Percentiles rank a stretch among this genome's conserved stretches.
Conservation (phyloP, 2,888 invertebrate species). For the Coelopa pilipes region DNA sequence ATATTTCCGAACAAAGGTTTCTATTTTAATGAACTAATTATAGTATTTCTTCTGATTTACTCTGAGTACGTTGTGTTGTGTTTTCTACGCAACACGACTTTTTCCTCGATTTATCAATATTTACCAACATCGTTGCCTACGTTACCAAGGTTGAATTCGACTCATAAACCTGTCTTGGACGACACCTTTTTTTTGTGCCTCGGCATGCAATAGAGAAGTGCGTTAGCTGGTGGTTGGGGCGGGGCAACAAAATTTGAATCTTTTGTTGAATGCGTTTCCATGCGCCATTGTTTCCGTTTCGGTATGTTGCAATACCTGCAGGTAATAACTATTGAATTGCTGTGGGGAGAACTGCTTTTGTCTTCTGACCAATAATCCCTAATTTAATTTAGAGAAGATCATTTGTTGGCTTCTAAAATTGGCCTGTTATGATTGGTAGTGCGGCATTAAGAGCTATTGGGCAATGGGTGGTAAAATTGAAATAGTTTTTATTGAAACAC, state of each 20-base stretch:
- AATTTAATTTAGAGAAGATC: background rate
- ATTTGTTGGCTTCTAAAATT: too few relatives aligned
- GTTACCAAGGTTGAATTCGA: constrained; percentile 50
- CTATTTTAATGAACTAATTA: background rate
- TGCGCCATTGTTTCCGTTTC: background rate
- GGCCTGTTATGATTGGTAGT: too few relatives aligned
- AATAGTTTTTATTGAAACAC: too few relatives aligned
- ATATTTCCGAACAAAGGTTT: background rate
- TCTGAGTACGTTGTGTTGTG: background rate
- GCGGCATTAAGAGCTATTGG: too few relatives aligned
- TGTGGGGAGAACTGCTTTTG: background rate
- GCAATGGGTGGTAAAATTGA: too few relatives aligned
- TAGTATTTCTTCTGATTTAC: background rate
- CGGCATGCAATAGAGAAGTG: constrained; percentile 6
- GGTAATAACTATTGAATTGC: background rate
- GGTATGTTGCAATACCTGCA: background rate
- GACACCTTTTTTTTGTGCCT: constrained; percentile 41
- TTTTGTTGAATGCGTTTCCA: background rate
- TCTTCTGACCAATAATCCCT: background rate
- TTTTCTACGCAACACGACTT: constrained; percentile 38
- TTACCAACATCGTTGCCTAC: constrained; percentile 48
- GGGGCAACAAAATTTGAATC: background rate
- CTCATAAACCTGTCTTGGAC: constrained; percentile 47
- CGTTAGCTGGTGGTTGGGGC: background rate
- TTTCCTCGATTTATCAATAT: constrained; percentile 45